Base-by-base conservation (phyloP, 2,888 invertebrate genomes). In the Aproaerema taeniolella region DNA sequence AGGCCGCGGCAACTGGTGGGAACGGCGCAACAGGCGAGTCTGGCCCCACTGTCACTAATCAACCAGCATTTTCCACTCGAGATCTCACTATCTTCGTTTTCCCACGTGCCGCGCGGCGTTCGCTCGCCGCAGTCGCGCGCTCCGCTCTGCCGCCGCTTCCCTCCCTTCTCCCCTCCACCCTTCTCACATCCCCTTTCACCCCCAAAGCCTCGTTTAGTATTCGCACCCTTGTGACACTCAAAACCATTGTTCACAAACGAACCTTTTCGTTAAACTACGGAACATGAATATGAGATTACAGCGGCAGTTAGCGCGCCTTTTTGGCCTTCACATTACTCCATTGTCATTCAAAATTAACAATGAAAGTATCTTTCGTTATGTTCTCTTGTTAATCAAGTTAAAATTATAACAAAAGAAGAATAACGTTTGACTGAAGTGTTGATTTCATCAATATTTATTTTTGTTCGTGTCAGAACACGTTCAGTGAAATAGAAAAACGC, bases 191-290 rank as follows among this genome's bases (percentile, higher is more conserved):
- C 61, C 53, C 49, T 52, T 48, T 45, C 25, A 31, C 28, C 37
- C 31, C 12, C 15, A 14, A 67, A 75, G 68, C 72, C 75, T 77
- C 77, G 80, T 71, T 81, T 75, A 76, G 71, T 70, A 73, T 82
- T 81, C 79, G 79, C 81, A 76, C 82, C 82, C 81, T 82, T 82
- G 81, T 82, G 80, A 82, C 78, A 85, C 82, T 82, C 65, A 68
- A 81, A 77, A 78, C 80, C 74, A 73, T 81, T 80, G 79, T 77
- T 74, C 75, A 63, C 65, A 67, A 72, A 71, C 67, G 65, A 71
- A 71, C 70, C 68, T 63, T 65, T 66, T 58, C 46, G 54, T 45
- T 59, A 53, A 63, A 66, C 51, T 66, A 41, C 36, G 31, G 31
- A 28, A 12, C 39, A 25, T 37, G 41, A 42, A 34, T 39, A 39